Percentiles rank a stretch among this genome's conserved stretches.
Conservation (phyloP, 30 jellyfish, hydroid and myxozoan species). For the Aurelia coerulea region DNA sequence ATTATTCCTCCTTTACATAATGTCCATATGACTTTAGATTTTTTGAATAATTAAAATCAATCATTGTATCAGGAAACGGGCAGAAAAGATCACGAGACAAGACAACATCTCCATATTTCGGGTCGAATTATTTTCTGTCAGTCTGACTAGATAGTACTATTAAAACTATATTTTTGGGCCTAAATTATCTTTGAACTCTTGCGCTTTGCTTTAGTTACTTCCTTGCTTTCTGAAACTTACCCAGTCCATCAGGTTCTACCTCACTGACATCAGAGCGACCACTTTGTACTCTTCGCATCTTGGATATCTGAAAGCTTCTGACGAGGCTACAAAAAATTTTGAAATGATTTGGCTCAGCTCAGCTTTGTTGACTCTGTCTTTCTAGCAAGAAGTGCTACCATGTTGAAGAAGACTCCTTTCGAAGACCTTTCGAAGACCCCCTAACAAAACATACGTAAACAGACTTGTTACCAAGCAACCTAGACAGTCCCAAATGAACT, state of each 20-base stretch:
- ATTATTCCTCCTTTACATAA: too few relatives aligned
- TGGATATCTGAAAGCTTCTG: not conserved
- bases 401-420: not conserved
- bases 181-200: too few relatives aligned
- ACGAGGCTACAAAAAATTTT: too few relatives aligned
- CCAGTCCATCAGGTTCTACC: slow-evolving; percentile 84
- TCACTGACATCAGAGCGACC: slow-evolving; percentile 81
- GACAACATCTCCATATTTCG: too few relatives aligned
- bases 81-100: too few relatives aligned
- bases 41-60: too few relatives aligned
- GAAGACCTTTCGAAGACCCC: not conserved
- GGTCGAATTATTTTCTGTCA: too few relatives aligned
- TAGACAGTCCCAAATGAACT: not conserved
- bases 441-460: slow-evolving; percentile 50
- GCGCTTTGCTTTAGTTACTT: too few relatives aligned
- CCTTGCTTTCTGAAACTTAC: slow-evolving; percentile 20
- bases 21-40: too few relatives aligned
- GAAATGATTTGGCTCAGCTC: not conserved
- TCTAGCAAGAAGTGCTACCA: not conserved
- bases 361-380: not conserved
- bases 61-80: too few relatives aligned
- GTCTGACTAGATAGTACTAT: too few relatives aligned
- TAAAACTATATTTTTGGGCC: too few relatives aligned
- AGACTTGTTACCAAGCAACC: slow-evolving; percentile 42
- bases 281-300: slow-evolving; percentile 80